Percentiles rank a stretch among this genome's conserved stretches.
Conservation (phyloP, 2,113 vertebrate genomes). For the Coracopsis vasa region DNA sequence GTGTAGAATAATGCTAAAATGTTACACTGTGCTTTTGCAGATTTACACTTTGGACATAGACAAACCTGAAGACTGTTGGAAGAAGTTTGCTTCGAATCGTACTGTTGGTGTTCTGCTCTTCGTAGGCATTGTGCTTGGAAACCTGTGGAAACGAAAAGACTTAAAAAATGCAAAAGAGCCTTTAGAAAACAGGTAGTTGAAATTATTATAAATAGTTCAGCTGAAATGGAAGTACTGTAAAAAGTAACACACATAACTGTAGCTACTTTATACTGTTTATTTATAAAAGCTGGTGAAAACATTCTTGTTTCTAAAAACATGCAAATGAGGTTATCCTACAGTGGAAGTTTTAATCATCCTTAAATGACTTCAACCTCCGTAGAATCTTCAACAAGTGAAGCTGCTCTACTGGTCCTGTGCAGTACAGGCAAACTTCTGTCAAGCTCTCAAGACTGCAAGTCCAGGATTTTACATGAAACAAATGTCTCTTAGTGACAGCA, state of each 20-base stretch:
- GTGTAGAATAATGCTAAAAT: not conserved
- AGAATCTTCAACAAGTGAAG: not conserved
- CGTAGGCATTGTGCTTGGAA: slow-evolving; percentile 86
- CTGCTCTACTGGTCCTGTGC: not conserved
- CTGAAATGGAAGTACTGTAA: not conserved
- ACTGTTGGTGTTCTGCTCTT: slow-evolving; percentile 87
- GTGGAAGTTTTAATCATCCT: not conserved
- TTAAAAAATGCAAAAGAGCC: not conserved
- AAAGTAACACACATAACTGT: not conserved
- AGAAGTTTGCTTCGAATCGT: slow-evolving; percentile 91
- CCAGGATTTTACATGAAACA: not conserved
- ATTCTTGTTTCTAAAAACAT: not conserved
- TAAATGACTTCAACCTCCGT: not conserved
- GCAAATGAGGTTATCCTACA: not conserved
- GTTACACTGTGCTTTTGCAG: slow-evolving; percentile 65
- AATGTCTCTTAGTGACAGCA: not conserved
- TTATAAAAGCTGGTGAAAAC: not conserved
- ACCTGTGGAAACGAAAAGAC: slow-evolving; percentile 82
- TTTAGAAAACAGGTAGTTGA: not conserved
- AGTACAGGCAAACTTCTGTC: not conserved
- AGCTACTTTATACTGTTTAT: not conserved
- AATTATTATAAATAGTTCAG: not conserved
- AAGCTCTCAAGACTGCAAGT: not conserved
- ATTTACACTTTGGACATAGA: slow-evolving; percentile 88
- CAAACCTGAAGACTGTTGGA: slow-evolving; percentile 92